phyloP scores from a whole-genome alignment of 1,140 invertebrate genomes.

The Pachyrhynchus sulphureomaculatus region DNA sequence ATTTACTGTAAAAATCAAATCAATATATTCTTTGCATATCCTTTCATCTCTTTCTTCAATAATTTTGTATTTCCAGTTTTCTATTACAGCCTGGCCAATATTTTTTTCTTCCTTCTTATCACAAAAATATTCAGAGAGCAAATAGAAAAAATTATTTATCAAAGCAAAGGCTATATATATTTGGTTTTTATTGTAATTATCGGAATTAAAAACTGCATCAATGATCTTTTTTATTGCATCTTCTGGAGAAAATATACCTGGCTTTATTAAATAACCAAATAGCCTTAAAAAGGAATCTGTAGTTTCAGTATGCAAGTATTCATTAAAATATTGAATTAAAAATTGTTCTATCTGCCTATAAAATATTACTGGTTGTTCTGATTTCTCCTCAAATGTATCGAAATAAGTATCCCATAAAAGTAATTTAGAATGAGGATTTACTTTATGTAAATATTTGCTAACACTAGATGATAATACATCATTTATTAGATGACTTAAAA shows the following conservation, averaged over 20 bases:
- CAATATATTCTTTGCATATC: conserved; percentile 3
- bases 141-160: neutral
- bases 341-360: neutral
- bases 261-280: neutral
- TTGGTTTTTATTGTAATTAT: neutral
- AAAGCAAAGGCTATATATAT: neutral
- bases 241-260: neutral
- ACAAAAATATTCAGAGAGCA: neutral
- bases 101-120: neutral
- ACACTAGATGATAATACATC: neutral
- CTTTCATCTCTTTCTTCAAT: neutral
- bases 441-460: neutral
- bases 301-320: neutral
- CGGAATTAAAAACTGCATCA: neutral
- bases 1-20: neutral
- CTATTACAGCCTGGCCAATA: neutral
- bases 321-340: neutral
- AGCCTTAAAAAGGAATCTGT: neutral
- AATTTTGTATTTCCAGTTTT: neutral
- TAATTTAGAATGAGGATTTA: neutral
- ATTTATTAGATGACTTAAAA: neutral
- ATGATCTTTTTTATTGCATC: neutral
- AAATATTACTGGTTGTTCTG: neutral
- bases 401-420: neutral
- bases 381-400: neutral